Conservation (phyloP, 2,888 invertebrate genomes). For the Leptinotarsa rubiginosa region DNA sequence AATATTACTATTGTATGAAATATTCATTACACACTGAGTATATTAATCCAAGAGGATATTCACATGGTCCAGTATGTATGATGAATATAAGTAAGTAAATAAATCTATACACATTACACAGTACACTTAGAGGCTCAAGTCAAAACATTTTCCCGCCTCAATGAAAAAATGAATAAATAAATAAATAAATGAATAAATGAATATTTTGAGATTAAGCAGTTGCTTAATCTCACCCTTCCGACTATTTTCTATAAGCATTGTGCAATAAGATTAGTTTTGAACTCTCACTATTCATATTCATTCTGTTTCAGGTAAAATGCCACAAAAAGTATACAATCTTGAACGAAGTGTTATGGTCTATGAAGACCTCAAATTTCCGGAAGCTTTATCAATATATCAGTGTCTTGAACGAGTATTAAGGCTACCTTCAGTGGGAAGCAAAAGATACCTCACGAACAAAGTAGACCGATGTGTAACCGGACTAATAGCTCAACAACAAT, state of each 20-base stretch:
- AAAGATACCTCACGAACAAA: conserved; percentile 90
- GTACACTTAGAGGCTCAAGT: too few relatives aligned
- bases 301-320: conserved; percentile 84
- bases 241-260: not conserved
- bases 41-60: too few relatives aligned
- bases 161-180: too few relatives aligned
- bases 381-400: conserved; percentile 71
- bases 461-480: conserved; percentile 96
- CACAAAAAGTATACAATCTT: conserved; percentile 75
- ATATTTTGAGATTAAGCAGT: too few relatives aligned
- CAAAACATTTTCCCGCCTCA: too few relatives aligned
- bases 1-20: too few relatives aligned
- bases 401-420: conserved; percentile 85
- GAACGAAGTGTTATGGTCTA: conserved; percentile 57
- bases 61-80: too few relatives aligned
- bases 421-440: conserved; percentile 93
- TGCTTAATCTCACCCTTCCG: not conserved
- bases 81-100: too few relatives aligned
- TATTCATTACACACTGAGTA: too few relatives aligned
- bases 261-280: not conserved
- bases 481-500: conserved; percentile 96
- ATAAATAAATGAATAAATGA: too few relatives aligned
- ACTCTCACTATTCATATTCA: not conserved
- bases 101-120: too few relatives aligned
- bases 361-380: conserved; percentile 59